phyloP scores from a whole-genome alignment of 2,888 invertebrate genomes.

The Leucophenga montana region DNA sequence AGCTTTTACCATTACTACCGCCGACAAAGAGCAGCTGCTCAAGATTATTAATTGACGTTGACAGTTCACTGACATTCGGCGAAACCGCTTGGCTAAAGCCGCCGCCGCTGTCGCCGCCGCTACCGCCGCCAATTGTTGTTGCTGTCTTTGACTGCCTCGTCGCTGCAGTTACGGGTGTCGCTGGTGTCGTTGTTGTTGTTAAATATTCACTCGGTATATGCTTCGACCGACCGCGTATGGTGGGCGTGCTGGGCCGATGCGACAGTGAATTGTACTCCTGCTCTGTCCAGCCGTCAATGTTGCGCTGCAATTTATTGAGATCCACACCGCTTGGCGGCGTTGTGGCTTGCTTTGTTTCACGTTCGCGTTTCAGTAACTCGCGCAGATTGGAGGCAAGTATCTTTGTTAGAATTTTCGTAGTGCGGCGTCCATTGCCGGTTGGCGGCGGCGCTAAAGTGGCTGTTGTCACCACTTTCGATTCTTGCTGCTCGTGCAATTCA shows the following conservation, averaged over 20 bases:
- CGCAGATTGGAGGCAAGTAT: conserved; percentile 74
- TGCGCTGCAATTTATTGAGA: conserved; percentile 83
- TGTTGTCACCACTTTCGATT: conserved; percentile 72
- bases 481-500: conserved; percentile 75
- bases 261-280: conserved; percentile 79
- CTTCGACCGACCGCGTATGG: conserved; percentile 79
- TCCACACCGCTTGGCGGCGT: conserved; percentile 74
- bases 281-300: conserved; percentile 89
- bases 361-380: conserved; percentile 74
- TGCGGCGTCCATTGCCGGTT: conserved; percentile 57
- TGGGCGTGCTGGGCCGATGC: conserved; percentile 75
- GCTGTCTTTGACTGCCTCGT: conserved; percentile 66
- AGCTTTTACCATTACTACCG: conserved; percentile 53
- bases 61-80: conserved; percentile 49
- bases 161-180: conserved; percentile 71
- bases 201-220: conserved; percentile 86
- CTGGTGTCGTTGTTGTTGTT: conserved; percentile 77
- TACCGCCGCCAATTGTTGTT: conserved; percentile 31
- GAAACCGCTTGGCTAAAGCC: conserved; percentile 42
- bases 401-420: conserved; percentile 69
- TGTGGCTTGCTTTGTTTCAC: conserved; percentile 54
- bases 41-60: conserved; percentile 62
- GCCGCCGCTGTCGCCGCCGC: conserved; percentile 51
- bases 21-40: conserved; percentile 60
- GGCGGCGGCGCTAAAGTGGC: conserved; percentile 64